Conservation (phyloP, 2,113 vertebrate species). For the Canis aureus region DNA sequence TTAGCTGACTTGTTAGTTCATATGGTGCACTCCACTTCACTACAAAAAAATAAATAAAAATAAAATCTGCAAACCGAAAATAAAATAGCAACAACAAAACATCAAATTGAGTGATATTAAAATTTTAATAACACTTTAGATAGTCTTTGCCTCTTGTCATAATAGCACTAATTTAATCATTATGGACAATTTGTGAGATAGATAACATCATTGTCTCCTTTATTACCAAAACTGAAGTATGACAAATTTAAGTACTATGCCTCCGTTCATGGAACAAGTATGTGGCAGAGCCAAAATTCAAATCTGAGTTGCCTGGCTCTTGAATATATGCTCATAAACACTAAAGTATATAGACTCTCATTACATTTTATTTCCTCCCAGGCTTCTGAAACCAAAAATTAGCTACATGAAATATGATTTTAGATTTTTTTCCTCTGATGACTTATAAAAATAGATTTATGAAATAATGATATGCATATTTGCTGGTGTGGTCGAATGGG, state of each 20-base stretch:
- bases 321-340: background rate
- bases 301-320: background rate
- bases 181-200: background rate
- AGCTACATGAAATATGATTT: background rate
- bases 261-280: background rate
- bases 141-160: background rate
- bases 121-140: background rate
- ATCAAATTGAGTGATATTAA: slow-evolving; percentile 2
- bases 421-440: background rate
- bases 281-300: background rate
- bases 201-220: background rate
- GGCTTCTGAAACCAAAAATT: background rate
- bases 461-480: background rate
- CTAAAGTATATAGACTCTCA: background rate
- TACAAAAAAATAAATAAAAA: background rate
- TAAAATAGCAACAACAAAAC: background rate
- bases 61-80: background rate
- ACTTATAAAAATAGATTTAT: background rate
- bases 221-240: background rate
- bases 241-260: background rate
- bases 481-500: background rate
- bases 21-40: background rate
- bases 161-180: background rate
- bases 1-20: background rate
- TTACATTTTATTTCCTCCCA: background rate